Evolutionary conservation across 1,140 invertebrate genomes (phyloP).

Genomic region (Anastrepha obliqua): DNA sequence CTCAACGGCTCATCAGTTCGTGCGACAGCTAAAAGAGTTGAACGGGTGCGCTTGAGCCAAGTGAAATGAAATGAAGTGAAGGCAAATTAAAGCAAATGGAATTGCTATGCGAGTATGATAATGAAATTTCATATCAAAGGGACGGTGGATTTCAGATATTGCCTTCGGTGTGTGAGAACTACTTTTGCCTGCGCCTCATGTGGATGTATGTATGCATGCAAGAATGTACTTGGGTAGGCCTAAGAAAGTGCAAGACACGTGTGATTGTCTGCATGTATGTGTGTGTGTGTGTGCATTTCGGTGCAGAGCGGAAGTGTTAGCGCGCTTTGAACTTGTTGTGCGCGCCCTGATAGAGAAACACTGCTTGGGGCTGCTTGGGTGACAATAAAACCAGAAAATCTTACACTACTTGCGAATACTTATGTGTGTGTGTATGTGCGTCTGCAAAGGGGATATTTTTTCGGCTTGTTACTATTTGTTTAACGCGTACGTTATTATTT

Average conservation of each 20-base stretch:
- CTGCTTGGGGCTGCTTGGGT: neutral
- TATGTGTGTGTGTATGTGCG: neutral
- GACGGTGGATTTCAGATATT: slow-evolving; percentile 23
- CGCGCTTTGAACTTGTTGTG: slow-evolving; percentile 44
- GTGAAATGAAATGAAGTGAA: neutral
- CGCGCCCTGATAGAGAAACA: neutral
- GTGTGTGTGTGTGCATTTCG: too few relatives aligned
- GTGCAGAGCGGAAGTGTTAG: slow-evolving; percentile 42
- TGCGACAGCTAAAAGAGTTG: neutral
- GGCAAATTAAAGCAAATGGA: neutral
- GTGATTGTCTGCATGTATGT: neutral
- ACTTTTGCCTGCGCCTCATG: neutral
- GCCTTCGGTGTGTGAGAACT: neutral
- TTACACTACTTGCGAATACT: neutral
- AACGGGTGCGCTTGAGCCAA: too few relatives aligned
- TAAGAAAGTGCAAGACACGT: neutral
- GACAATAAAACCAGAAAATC: slow-evolving; percentile 36
- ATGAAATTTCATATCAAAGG: slow-evolving; percentile 46
- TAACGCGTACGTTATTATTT: slow-evolving; percentile 18
- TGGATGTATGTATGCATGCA: neutral
- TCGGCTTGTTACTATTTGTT: slow-evolving; percentile 39
- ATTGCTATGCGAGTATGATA: slow-evolving; percentile 8
- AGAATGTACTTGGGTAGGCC: neutral
- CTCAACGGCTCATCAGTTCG: neutral
- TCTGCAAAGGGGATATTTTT: neutral